Evolutionary conservation across 2,888 invertebrate species (phyloP).

Genomic region (Dasypolia templi): DNA sequence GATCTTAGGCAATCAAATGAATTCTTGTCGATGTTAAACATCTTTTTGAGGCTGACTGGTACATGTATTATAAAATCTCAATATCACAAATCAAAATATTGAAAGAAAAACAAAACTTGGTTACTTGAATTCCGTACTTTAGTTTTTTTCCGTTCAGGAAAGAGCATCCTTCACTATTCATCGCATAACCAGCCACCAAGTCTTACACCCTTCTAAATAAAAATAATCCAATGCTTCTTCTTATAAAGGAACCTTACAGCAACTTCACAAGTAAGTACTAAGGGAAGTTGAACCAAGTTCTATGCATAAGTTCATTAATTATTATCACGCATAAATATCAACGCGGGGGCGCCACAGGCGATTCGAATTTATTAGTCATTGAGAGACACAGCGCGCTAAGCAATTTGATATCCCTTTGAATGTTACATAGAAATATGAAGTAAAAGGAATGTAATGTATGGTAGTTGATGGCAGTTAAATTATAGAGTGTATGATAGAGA

Average conservation of each 20-base stretch:
- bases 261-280: slow-evolving; percentile 15
- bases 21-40: too few relatives aligned
- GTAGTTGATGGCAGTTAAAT: slow-evolving; percentile 12
- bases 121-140: not conserved
- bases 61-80: not conserved
- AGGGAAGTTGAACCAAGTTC: slow-evolving; percentile 39
- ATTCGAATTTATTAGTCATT: slow-evolving; percentile 56
- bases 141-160: not conserved
- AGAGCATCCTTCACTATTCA: not conserved
- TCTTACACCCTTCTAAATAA: not conserved
- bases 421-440: slow-evolving; percentile 12
- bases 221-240: slow-evolving; percentile 8
- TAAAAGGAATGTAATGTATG: slow-evolving; percentile 21
- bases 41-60: not conserved
- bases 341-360: slow-evolving; percentile 51
- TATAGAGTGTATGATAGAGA: slow-evolving; percentile 2
- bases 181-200: too few relatives aligned
- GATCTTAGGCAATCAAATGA: too few relatives aligned
- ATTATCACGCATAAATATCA: slow-evolving; percentile 57
- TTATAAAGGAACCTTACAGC: slow-evolving; percentile 10
- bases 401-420: slow-evolving; percentile 53
- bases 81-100: not conserved
- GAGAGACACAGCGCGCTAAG: slow-evolving; percentile 34
- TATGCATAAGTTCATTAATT: slow-evolving; percentile 59
- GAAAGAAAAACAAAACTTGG: not conserved